Percentiles rank a stretch among this genome's conserved stretches.
Conservation (phyloP, 2,113 vertebrate species). For the Burhinus bistriatus region DNA sequence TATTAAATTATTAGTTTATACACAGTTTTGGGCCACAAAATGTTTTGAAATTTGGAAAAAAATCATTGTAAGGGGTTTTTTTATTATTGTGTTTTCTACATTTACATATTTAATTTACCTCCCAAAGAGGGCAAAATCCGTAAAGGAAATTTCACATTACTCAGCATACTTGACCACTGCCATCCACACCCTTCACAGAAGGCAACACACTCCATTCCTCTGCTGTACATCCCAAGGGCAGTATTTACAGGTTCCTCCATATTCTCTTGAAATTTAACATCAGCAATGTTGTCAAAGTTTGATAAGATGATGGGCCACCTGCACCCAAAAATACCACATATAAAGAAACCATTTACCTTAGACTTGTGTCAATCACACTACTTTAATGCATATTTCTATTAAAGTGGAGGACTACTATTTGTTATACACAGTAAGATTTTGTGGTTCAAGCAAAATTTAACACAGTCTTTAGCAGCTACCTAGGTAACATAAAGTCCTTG, state of each 20-base stretch:
- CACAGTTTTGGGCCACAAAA: neutral
- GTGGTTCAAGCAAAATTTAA: neutral
- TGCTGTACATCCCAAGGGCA: conserved; percentile 80
- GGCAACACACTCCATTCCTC: conserved; percentile 76
- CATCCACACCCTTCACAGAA: conserved; percentile 72
- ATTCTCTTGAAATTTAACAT: conserved; percentile 75
- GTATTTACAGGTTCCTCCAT: conserved; percentile 33
- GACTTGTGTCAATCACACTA: neutral
- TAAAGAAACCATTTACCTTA: neutral
- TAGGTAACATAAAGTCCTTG: neutral
- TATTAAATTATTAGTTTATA: neutral
- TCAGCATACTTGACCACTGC: conserved; percentile 70
- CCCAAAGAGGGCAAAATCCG: neutral
- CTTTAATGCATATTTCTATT: neutral
- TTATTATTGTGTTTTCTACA: neutral
- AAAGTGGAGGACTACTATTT: neutral
- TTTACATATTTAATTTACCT: neutral
- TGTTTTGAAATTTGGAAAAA: neutral
- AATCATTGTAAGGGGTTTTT: neutral
- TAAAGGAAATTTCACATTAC: neutral
- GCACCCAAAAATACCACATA: neutral
- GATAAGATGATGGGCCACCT: conserved; percentile 78
- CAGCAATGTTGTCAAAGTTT: conserved; percentile 79
- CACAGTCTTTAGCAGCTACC: neutral
- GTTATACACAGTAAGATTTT: neutral